A percentile compares a stretch with the other conserved stretches of the same genome.
These are phyloP conservation scores for Crambe crambe DNA, from an alignment of 37 sponge, comb jelly and placozoan species.

Conservation along the genomic window DNA sequence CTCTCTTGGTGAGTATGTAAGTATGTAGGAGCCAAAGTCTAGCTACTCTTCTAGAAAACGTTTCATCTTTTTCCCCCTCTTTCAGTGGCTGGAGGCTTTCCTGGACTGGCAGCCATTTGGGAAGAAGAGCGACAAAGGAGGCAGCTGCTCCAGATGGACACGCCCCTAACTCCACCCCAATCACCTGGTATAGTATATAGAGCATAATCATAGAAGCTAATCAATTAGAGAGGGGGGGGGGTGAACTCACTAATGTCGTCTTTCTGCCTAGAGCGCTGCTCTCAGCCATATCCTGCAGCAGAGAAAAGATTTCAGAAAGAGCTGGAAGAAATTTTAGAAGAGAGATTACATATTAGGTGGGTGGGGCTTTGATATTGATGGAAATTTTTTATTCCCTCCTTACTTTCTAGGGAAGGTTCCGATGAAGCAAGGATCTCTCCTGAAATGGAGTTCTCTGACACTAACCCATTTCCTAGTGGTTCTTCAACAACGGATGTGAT, in stretches of 20 bases:
- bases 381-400: background rate
- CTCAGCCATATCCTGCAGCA: background rate
- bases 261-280: background rate
- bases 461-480: background rate
- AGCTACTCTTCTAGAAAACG: background rate
- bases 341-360: slow-evolving; percentile 24
- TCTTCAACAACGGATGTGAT: background rate
- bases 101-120: slow-evolving; percentile 86
- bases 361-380: background rate
- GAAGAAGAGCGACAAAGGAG: slow-evolving; percentile 81
- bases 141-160: background rate
- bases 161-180: slow-evolving; percentile 44
- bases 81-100: slow-evolving; percentile 57
- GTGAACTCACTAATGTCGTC: background rate
- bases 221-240: background rate
- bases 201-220: background rate
- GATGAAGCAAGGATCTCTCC: too few relatives aligned
- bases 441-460: too few relatives aligned
- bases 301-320: slow-evolving; percentile 3
- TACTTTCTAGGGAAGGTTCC: too few relatives aligned
- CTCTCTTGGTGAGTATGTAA: slow-evolving; percentile 27
- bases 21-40: background rate
- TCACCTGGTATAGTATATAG: slow-evolving; percentile 49
- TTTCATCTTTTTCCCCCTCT: slow-evolving; percentile 3
- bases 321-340: slow-evolving; percentile 14